Evolutionary conservation across 2,113 vertebrate species (phyloP), one percentile per base, ranked within the genome.

Genomic region (Nibea coibor): DNA sequence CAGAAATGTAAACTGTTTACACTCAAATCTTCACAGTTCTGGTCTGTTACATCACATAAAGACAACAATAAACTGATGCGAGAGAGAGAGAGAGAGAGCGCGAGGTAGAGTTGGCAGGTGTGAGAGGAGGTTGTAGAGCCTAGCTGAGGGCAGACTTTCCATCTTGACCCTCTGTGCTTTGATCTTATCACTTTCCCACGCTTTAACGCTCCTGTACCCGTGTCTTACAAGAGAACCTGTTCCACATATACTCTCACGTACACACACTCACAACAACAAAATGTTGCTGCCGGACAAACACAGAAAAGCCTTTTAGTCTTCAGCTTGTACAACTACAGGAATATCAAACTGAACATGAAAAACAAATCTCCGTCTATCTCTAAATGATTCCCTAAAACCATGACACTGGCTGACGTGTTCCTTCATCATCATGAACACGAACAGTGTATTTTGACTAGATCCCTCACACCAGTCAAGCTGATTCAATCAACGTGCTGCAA

Each of bases 161-260:
- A 81, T 85, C 65, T 76, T 82, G 73, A 81, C 78, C 81, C 56
- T 54, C 10, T 53, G 76, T 79, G 70, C 70, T 80, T 59, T 81
- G 91, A 92, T 91, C 66, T 81, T 88, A 89, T 93, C 89, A 66
- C 70, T 74, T 91, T 92, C 87, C 84, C 85, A 93, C 79, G 47
- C 78, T 81, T 67, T 39, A 82, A 67, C 56, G 65, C 67, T 63
- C 20, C 20, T 67, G 67, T 57, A 24, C 59, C 12, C 51, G 9
- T 24, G n/a, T 56, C 26, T 76, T 31, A 73, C 57, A 26, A 22
- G 14, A 47, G 12, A 72, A 66, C 61, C 22, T 83, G 67, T 48
- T 61, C 19, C 58, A 22, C 48, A 75, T 39, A 9, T 39, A 39
- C 35, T 39, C 35, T 39, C 26, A 72, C 31, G 63, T 10, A 14